Evolutionary conservation across 2,113 vertebrate genomes (phyloP), one percentile per base, ranked within the genome.

Genomic region (Antidorcas marsupialis): DNA sequence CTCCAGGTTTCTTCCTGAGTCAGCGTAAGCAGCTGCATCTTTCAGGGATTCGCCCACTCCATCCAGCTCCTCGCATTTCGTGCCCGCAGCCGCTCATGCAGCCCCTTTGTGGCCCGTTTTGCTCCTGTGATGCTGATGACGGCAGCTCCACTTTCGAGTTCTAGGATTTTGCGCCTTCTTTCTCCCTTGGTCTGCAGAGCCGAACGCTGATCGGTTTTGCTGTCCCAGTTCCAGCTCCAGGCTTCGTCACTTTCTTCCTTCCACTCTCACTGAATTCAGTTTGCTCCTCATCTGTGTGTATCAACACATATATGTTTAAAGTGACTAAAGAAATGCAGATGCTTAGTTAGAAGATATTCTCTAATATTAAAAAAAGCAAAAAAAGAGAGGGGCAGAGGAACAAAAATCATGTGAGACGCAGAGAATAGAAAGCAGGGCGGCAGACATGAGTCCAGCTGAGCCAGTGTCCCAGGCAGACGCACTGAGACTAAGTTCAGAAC

Each of bases 101-200:
- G 2, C 30, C 62, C 5, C 28, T 23, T 62, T 47, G 15, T 9
- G 2, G 15, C 1, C 81, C 50, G 1, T n/a, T 25, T 25, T 36
- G 5, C 5, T 50, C 10, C 76, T 11, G 28, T 50, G 30, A 50
- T 3, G 0, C 28, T 3, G 28, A 33, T 2, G 15, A 1, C 2
- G 6, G 3, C 11, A 19, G 28, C 3, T 21, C 16, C 9, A 12
- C 45, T 6, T 11, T 50, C 0, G 1, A 2, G 3, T 81, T 12
- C 28, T 50, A 6, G 16, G 6, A 2, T 6, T 33, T 33, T 12
- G 28, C 10, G 5, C 2, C 78, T 79, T 0, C 27, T 47, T n/a
- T n/a, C n/a, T n/a, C n/a, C n/a, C 45, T 33, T 33, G 78, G 76
- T 21, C 16, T 5, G 0, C 2, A 0, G 2, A 12, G 45, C 78